Conservation (phyloP, 2,113 vertebrate genomes). For the Grantiella picta region DNA sequence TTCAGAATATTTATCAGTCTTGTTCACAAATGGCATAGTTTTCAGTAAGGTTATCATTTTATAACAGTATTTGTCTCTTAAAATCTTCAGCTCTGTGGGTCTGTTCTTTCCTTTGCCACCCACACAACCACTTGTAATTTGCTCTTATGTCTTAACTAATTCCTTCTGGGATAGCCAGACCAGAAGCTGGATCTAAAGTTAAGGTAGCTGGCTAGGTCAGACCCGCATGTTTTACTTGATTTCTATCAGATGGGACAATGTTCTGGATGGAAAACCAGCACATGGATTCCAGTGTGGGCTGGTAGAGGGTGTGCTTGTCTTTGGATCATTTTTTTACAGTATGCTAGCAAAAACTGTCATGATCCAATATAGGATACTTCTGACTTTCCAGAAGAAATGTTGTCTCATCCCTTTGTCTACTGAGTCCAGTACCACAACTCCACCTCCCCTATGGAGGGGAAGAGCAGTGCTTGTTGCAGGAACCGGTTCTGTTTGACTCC, state of each 20-base stretch:
- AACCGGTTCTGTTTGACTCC: background rate
- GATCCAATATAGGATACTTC: background rate
- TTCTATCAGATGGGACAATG: background rate
- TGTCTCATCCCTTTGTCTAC: background rate
- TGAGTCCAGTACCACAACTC: background rate
- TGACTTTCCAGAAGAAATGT: background rate
- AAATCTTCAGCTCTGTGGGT: background rate
- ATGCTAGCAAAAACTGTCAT: background rate
- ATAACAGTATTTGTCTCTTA: background rate
- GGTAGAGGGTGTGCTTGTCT: background rate
- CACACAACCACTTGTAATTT: background rate
- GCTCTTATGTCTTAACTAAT: background rate
- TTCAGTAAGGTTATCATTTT: slow-evolving; percentile 11
- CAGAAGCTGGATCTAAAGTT: background rate
- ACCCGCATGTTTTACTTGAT: background rate
- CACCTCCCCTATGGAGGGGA: accelerated
- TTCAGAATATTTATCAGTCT: slow-evolving; percentile 32
- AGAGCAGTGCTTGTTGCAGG: background rate
- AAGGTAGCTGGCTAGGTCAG: background rate
- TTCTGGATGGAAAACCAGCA: background rate
- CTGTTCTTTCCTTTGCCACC: background rate
- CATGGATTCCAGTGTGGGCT: background rate
- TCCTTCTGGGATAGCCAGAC: background rate
- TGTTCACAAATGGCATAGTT: background rate
- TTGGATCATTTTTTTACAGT: background rate